Percentiles rank a stretch among this genome's conserved stretches.
Conservation (phyloP, 2,113 vertebrate genomes). For the Microtus montanus region DNA sequence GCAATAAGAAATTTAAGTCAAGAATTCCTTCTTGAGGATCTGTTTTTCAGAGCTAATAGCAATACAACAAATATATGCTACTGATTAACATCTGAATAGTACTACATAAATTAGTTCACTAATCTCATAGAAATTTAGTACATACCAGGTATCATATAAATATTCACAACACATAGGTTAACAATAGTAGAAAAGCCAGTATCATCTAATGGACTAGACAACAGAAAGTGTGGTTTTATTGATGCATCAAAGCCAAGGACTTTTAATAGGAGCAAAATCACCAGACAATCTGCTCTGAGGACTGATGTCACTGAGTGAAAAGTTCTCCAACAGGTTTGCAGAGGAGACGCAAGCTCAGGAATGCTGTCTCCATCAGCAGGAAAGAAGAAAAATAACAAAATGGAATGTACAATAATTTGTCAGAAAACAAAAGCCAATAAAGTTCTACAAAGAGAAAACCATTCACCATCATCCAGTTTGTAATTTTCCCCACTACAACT, state of each 20-base stretch:
- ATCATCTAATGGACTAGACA: background rate
- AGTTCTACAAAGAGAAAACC: background rate
- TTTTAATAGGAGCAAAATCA: background rate
- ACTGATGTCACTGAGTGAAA: background rate
- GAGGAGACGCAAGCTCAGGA: background rate
- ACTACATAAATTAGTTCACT: slow-evolving; percentile 30
- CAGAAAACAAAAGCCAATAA: background rate
- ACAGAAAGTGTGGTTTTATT: background rate
- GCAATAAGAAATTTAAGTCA: slow-evolving; percentile 15
- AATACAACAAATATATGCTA: background rate
- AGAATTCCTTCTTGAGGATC: background rate
- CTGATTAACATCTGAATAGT: background rate
- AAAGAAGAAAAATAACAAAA: background rate
- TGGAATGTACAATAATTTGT: background rate
- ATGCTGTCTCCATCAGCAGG: background rate
- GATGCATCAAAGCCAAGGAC: background rate
- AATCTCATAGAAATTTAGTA: slow-evolving; percentile 5
- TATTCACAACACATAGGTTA: background rate
- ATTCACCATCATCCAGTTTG: background rate
- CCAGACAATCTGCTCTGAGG: background rate
- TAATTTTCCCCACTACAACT: background rate
- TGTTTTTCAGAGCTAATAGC: background rate
- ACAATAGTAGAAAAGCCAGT: background rate
- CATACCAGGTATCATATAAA: background rate
- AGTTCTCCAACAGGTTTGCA: background rate